These are phyloP conservation scores for Lasioglossum pauxillum DNA, from an alignment of 2,888 invertebrate genomes.

Conservation along the genomic window DNA sequence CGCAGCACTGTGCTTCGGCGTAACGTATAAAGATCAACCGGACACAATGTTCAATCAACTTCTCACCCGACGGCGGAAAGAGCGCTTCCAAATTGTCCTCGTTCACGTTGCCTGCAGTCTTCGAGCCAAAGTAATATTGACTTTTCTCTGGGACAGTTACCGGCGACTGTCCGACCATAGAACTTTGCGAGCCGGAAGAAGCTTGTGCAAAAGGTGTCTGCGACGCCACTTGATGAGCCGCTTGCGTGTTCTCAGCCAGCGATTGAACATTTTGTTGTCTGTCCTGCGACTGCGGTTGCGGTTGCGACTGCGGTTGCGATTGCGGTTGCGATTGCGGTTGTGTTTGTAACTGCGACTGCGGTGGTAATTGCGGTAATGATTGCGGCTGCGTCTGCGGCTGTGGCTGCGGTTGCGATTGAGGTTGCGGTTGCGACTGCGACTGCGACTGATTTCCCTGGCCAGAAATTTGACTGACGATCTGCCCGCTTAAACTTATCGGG, in stretches of 20 bases:
- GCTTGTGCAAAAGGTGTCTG: conserved; percentile 73
- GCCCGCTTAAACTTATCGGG: conserved; percentile 82
- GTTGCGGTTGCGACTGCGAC: conserved; percentile 62
- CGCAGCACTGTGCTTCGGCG: no score
- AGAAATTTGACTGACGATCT: conserved; percentile 83
- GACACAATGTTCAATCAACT: neutral
- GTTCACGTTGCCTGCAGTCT: conserved; percentile 65
- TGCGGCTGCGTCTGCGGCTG: neutral
- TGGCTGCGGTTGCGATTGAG: neutral
- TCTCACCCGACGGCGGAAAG: conserved; percentile 87
- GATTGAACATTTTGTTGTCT: conserved; percentile 63
- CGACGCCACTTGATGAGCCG: conserved; percentile 61
- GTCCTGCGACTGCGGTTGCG: conserved; percentile 38
- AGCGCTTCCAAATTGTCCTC: conserved; percentile 87
- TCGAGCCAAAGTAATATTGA: conserved; percentile 79
- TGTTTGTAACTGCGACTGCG: neutral
- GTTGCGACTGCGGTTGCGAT: neutral
- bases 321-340: neutral
- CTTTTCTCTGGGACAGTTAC: conserved; percentile 80
- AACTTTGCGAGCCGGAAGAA: conserved; percentile 78
- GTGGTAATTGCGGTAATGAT: neutral
- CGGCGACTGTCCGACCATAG: conserved; percentile 81
- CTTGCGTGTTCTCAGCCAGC: conserved; percentile 70
- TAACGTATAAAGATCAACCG: neutral
- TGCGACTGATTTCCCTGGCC: conserved; percentile 78